phyloP scores from a whole-genome alignment of 92 coral and sea anemone species.

The Desmophyllum pertusum region DNA sequence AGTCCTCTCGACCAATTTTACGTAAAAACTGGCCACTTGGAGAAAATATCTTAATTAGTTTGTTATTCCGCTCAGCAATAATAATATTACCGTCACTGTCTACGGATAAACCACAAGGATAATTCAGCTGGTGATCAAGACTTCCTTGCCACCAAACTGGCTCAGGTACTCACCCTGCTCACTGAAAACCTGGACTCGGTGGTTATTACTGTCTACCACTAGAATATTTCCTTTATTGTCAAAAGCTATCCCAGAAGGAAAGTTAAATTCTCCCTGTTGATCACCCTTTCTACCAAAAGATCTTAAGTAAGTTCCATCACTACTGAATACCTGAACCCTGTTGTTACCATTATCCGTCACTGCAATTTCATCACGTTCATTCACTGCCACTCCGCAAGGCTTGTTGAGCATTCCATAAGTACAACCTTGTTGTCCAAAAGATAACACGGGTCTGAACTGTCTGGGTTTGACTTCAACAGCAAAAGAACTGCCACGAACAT shows the following conservation, averaged over 20 bases:
- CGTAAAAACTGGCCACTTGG: too few relatives aligned
- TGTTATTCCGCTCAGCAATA: conserved; percentile 19
- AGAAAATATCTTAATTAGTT: conserved; percentile 14
- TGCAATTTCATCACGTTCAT: conserved; percentile 18
- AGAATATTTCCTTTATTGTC: conserved; percentile 20
- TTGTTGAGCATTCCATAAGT: conserved; percentile 12
- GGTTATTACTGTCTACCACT: conserved; percentile 11
- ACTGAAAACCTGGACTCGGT: conserved; percentile 25
- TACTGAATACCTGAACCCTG: conserved; percentile 31
- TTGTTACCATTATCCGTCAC: conserved; percentile 32
- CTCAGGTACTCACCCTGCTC: too few relatives aligned
- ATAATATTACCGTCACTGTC: conserved; percentile 32
- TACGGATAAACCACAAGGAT: conserved; percentile 18
- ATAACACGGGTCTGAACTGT: conserved; percentile 14
- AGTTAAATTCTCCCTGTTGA: conserved; percentile 19
- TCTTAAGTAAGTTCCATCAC: conserved; percentile 8
- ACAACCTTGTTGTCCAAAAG: conserved; percentile 7
- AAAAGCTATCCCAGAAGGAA: conserved; percentile 4
- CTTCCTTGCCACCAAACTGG: conserved; percentile 23
- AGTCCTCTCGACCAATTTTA: not conserved
- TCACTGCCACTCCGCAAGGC: conserved; percentile 48
- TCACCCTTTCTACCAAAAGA: conserved; percentile 28
- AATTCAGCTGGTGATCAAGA: conserved; percentile 3
- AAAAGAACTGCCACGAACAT: conserved; percentile 3
- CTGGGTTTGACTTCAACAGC: conserved; percentile 22